Percentiles rank a stretch among this genome's conserved stretches.
Evolutionary conservation across 2,113 vertebrate genomes (phyloP).

Genomic region (Barnardius zonarius): DNA sequence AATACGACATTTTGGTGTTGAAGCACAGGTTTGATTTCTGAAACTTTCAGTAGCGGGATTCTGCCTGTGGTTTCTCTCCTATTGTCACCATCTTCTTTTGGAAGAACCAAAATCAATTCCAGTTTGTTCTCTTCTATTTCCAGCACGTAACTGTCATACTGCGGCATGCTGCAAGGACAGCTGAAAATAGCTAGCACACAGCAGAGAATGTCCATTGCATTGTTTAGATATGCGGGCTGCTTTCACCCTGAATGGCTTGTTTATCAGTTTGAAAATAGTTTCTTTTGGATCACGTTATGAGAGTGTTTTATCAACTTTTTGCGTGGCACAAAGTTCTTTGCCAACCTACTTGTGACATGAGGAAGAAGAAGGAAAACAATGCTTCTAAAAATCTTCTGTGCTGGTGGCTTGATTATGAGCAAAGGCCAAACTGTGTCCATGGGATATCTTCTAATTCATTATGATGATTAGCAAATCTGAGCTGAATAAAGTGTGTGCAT

Average conservation of each 20-base stretch:
- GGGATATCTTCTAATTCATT: background rate
- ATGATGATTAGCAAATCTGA: background rate
- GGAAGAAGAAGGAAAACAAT: background rate
- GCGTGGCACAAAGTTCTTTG: background rate
- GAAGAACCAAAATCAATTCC: background rate
- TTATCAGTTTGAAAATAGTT: background rate
- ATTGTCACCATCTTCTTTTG: background rate
- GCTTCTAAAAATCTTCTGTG: background rate
- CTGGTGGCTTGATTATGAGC: background rate
- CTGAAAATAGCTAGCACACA: background rate
- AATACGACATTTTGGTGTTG: background rate
- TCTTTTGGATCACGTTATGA: background rate
- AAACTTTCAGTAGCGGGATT: background rate
- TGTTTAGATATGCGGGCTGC: background rate
- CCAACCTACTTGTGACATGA: background rate
- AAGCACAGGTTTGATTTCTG: background rate
- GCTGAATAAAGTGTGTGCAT: background rate
- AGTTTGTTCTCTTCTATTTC: background rate
- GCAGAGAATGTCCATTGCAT: background rate
- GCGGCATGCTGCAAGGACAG: background rate
- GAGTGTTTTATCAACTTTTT: background rate
- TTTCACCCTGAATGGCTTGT: background rate
- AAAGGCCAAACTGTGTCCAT: background rate
- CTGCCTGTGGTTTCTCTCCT: background rate
- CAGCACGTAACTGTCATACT: background rate